Percentiles rank a stretch among this genome's conserved stretches.
Evolutionary conservation across 1,140 invertebrate species (phyloP).

Genomic region (Acromyrmex echinatior): DNA sequence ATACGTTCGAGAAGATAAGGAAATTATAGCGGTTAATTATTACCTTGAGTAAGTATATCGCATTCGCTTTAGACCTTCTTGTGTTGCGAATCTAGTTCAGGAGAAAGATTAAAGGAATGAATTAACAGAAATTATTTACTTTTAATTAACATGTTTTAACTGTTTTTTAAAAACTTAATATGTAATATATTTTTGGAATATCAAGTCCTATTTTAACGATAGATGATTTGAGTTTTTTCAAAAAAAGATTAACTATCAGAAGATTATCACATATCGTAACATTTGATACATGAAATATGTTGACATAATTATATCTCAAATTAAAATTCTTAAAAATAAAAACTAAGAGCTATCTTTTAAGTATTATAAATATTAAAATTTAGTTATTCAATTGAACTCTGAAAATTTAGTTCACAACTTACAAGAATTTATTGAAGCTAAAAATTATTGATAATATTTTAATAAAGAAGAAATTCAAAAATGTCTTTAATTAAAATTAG

Average conservation of each 20-base stretch:
- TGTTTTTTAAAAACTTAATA: not conserved
- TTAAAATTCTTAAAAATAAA: conserved; percentile 1
- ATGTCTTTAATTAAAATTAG: not conserved
- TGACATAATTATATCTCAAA: not conserved
- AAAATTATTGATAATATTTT: not conserved
- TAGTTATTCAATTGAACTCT: not conserved
- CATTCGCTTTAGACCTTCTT: conserved; percentile 45
- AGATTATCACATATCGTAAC: not conserved
- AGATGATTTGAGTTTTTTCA: no score
- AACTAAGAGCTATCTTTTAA: not conserved
- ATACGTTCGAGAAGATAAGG: conserved; percentile 63
- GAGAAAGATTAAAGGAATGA: conserved; percentile 41
- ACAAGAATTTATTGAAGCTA: not conserved
- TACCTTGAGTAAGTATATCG: conserved; percentile 33
- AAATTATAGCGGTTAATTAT: conserved; percentile 68
- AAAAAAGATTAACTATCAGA: no score
- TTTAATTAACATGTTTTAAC: not conserved
- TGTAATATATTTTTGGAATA: no score
- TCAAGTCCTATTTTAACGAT: no score
- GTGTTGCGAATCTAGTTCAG: conserved; percentile 41
- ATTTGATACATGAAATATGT: not conserved
- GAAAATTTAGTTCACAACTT: not conserved
- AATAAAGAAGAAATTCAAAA: not conserved
- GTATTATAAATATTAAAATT: not conserved
- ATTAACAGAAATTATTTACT: conserved; percentile 10